These are phyloP conservation scores for Drosophila navojoa DNA, from an alignment of 1,140 invertebrate genomes.

Conservation along the genomic window DNA sequence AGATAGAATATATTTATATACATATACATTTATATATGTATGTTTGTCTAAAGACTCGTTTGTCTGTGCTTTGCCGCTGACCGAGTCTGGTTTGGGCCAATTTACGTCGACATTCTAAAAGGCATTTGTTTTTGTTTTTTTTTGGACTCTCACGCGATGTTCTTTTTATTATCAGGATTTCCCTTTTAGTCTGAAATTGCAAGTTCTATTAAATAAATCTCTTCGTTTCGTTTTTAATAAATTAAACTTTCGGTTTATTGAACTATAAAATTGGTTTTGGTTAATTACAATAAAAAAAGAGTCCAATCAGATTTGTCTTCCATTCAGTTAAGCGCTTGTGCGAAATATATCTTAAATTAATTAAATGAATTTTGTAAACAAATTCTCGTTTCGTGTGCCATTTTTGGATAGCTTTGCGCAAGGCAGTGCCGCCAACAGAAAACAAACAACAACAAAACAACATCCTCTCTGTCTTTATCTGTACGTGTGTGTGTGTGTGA, in stretches of 20 bases:
- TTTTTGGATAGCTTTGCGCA: constrained; percentile 23
- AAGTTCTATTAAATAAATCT: constrained; percentile 8
- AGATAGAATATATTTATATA: constrained; percentile 21
- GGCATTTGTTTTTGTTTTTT: constrained; percentile 25
- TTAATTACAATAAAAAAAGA: constrained; percentile 72
- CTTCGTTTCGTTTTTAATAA: constrained; percentile 59
- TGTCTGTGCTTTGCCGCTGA: constrained; percentile 16
- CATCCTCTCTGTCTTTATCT: not conserved
- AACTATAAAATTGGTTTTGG: constrained; percentile 66
- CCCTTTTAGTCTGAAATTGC: constrained; percentile 19
- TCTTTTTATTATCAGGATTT: constrained; percentile 26
- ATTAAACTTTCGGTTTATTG: constrained; percentile 76
- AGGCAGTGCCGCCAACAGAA: constrained; percentile 58
- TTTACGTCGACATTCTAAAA: constrained; percentile 67
- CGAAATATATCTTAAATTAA: constrained; percentile 37
- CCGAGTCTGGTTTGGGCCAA: constrained; percentile 31
- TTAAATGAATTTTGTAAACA: constrained; percentile 36
- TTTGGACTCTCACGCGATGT: not conserved
- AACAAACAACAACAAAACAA: constrained; percentile 42
- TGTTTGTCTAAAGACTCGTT: constrained; percentile 12
- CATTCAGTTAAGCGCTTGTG: constrained; percentile 25
- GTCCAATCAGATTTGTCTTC: constrained; percentile 57
- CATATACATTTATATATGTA: not conserved
- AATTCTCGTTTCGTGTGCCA: constrained; percentile 34
- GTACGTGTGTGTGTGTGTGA: not conserved